phyloP scores from a whole-genome alignment of 2,113 vertebrate species.

The Oncorhynchus keta region DNA sequence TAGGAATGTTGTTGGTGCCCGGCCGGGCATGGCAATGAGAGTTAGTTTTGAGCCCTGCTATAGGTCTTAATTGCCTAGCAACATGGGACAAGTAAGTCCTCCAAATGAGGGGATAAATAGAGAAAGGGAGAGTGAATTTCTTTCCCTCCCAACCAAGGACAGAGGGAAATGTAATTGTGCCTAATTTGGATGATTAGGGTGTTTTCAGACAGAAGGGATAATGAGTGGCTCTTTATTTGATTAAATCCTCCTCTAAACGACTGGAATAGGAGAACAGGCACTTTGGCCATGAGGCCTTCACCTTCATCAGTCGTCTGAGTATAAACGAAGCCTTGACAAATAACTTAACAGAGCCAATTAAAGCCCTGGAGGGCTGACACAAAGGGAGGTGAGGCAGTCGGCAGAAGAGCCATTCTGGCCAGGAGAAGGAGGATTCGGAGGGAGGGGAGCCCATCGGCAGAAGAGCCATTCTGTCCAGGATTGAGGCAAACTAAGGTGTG shows the following conservation, averaged over 20 bases:
- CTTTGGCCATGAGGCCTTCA: constrained; percentile 28
- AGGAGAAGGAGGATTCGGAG: too few species aligned
- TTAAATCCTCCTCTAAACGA: constrained; percentile 49
- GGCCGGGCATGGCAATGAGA: neutral
- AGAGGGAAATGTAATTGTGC: constrained; percentile 64
- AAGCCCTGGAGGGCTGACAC: too few species aligned
- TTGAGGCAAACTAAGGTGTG: too few species aligned
- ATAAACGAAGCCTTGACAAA: constrained; percentile 1
- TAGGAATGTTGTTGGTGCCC: too few species aligned
- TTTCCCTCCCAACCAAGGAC: too few species aligned
- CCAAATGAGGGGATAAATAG: constrained; percentile 9
- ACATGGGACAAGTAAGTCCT: constrained; percentile 42
- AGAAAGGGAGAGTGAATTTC: neutral
- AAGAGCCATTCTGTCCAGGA: too few species aligned
- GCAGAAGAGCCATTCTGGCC: too few species aligned
- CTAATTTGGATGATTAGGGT: constrained; percentile 80
- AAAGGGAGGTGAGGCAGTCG: neutral
- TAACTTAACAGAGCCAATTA: neutral
- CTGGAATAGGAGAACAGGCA: constrained; percentile 45
- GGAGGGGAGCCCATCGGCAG: too few species aligned
- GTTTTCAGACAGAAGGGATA: constrained; percentile 76
- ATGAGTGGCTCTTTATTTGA: constrained; percentile 66
- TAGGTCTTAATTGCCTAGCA: constrained; percentile 55
- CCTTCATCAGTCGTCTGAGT: constrained; percentile 30
- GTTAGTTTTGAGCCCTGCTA: constrained; percentile 27